Conservation (phyloP, 2,113 vertebrate genomes). For the Chaetodon trifascialis region DNA sequence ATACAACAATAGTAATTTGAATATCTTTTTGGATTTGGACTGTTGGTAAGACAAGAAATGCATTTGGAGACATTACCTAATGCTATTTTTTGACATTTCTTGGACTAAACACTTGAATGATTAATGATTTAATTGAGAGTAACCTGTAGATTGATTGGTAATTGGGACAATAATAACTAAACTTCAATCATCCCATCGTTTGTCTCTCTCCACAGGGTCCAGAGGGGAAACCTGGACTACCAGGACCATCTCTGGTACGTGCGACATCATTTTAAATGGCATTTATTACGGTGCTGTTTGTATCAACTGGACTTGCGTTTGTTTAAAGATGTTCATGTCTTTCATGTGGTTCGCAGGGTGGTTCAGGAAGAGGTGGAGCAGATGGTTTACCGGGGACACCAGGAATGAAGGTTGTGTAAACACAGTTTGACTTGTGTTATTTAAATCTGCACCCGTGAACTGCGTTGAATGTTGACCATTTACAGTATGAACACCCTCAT, state of each 20-base stretch:
- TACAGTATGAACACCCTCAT: not conserved
- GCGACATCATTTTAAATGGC: not conserved
- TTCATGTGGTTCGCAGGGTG: constrained; percentile 65
- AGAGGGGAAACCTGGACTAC: constrained; percentile 84
- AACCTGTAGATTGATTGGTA: no score
- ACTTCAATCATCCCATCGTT: not conserved
- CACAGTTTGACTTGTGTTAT: not conserved
- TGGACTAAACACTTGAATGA: not conserved
- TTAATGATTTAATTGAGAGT: not conserved
- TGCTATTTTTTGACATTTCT: not conserved
- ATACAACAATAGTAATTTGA: not conserved
- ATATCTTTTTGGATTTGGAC: not conserved
- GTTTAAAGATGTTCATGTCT: not conserved
- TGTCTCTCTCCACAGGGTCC: constrained; percentile 77
- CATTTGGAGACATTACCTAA: not conserved
- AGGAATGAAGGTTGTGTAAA: constrained; percentile 79
- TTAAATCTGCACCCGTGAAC: not conserved
- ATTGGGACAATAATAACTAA: not conserved
- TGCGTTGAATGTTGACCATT: not conserved
- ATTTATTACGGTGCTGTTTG: not conserved
- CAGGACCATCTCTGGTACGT: constrained; percentile 76
- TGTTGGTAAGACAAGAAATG: not conserved
- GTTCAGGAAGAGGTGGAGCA: constrained; percentile 67
- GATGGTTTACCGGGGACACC: constrained; percentile 73
- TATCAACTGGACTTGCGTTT: not conserved